A percentile compares a stretch with the other conserved stretches of the same genome.
Evolutionary conservation across 2,797 vertebrate genomes (phyloP).

Genomic region (Cheirogaleus major): DNA sequence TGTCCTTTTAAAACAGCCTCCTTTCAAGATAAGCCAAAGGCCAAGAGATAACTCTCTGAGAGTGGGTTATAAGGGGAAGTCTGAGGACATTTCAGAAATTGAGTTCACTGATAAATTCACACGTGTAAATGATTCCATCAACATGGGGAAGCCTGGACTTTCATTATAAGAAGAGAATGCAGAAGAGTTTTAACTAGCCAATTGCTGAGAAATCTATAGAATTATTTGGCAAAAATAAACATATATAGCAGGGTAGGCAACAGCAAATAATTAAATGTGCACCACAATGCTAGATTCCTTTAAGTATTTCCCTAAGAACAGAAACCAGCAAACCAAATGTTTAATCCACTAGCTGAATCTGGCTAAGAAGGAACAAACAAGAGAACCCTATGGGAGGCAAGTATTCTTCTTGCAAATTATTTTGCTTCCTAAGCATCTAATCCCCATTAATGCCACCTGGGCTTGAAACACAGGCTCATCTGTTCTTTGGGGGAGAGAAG

Average conservation of each 20-base stretch:
- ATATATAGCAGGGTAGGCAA: neutral
- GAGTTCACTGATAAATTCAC: neutral
- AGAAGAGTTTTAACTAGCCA: slow-evolving; percentile 34
- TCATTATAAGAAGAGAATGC: slow-evolving; percentile 1
- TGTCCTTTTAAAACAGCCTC: neutral
- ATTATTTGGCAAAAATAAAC: slow-evolving; percentile 48
- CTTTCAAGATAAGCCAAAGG: neutral
- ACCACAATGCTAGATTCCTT: neutral
- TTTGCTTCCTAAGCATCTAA: slow-evolving; percentile 59
- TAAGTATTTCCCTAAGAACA: slow-evolving; percentile 12
- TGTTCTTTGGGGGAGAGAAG: neutral
- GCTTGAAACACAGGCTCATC: neutral
- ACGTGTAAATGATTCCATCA: neutral
- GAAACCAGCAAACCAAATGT: neutral
- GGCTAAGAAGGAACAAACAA: slow-evolving; percentile 42
- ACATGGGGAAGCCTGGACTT: neutral
- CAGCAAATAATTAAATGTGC: slow-evolving; percentile 14
- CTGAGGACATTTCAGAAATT: neutral
- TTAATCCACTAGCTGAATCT: neutral
- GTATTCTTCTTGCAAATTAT: slow-evolving; percentile 12
- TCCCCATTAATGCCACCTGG: neutral
- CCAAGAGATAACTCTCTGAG: neutral
- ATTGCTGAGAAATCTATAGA: slow-evolving; percentile 46
- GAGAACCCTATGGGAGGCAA: neutral
- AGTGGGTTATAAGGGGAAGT: neutral